Evolutionary conservation across 2,888 invertebrate species (phyloP).

Genomic region (Papilio demoleus): DNA sequence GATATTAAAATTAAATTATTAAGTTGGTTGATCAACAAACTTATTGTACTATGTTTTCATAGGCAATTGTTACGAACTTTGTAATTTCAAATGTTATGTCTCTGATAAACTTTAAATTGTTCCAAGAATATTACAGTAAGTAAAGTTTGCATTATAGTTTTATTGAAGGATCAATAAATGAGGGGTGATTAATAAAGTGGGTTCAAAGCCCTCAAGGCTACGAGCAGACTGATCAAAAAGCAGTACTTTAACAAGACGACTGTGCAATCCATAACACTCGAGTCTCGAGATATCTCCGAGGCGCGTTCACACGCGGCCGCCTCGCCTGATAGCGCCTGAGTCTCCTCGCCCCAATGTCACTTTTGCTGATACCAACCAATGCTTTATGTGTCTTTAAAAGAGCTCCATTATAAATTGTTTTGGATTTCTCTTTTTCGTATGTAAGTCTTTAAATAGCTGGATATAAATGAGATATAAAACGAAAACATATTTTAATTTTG

Average conservation of each 20-base stretch:
- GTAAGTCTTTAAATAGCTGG: not conserved
- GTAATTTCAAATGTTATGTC: not conserved
- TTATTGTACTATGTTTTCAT: not conserved
- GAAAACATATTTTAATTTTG: not conserved
- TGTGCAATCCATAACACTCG: slow-evolving; percentile 71
- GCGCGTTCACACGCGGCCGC: slow-evolving; percentile 49
- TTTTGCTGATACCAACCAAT: slow-evolving; percentile 25
- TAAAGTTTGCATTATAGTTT: slow-evolving; percentile 26
- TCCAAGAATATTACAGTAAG: slow-evolving; percentile 9
- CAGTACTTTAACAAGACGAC: slow-evolving; percentile 64
- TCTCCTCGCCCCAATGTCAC: slow-evolving; percentile 32
- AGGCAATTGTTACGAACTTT: not conserved
- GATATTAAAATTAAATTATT: not conserved
- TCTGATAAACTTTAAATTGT: slow-evolving; percentile 1
- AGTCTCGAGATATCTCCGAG: slow-evolving; percentile 71
- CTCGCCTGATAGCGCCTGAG: slow-evolving; percentile 19
- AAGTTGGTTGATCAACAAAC: not conserved
- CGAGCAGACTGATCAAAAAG: slow-evolving; percentile 69
- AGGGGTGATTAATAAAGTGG: slow-evolving; percentile 65
- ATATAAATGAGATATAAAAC: slow-evolving; percentile 33
- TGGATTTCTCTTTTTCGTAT: not conserved
- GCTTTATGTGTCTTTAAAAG: slow-evolving; percentile 22
- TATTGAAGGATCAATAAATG: slow-evolving; percentile 47
- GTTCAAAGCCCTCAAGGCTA: slow-evolving; percentile 73
- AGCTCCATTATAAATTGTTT: slow-evolving; percentile 19